Conservation (phyloP, 2,113 vertebrate species). For the Vulpes lagopus region DNA sequence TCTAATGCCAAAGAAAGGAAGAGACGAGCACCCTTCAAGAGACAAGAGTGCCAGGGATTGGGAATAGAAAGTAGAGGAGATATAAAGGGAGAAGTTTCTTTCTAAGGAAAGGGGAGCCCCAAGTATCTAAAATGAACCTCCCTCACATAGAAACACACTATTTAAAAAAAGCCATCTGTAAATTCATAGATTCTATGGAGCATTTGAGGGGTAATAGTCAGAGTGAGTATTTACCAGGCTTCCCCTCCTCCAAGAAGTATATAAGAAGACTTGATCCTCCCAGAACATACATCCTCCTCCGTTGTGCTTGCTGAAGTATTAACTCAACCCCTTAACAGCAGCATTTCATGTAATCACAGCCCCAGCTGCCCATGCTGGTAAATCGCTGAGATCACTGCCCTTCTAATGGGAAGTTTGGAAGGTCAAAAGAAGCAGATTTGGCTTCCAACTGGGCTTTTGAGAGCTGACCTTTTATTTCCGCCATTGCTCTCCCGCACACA, state of each 20-base stretch:
- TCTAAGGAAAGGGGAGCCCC: not conserved
- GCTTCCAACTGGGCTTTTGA: conserved; percentile 74
- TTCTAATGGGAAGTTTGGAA: conserved; percentile 70
- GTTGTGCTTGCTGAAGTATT: not conserved
- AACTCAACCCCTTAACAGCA: not conserved
- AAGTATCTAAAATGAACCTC: not conserved
- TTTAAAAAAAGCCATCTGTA: not conserved
- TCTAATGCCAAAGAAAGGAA: not conserved
- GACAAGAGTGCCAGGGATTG: not conserved
- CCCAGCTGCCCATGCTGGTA: conserved; percentile 43
- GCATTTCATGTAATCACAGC: not conserved
- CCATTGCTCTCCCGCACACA: not conserved
- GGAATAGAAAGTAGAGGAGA: not conserved
- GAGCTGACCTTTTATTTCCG: conserved; percentile 76
- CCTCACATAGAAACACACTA: not conserved
- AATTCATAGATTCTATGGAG: not conserved
- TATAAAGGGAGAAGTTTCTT: not conserved
- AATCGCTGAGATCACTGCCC: conserved; percentile 61
- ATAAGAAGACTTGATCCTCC: not conserved
- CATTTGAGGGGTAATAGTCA: not conserved
- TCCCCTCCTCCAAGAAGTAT: not conserved
- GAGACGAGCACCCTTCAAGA: not conserved
- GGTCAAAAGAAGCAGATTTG: conserved; percentile 56
- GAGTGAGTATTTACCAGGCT: not conserved
- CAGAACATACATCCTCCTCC: not conserved